Evolutionary conservation across 2,888 invertebrate species (phyloP).

Genomic region (Drosophila monieri): DNA sequence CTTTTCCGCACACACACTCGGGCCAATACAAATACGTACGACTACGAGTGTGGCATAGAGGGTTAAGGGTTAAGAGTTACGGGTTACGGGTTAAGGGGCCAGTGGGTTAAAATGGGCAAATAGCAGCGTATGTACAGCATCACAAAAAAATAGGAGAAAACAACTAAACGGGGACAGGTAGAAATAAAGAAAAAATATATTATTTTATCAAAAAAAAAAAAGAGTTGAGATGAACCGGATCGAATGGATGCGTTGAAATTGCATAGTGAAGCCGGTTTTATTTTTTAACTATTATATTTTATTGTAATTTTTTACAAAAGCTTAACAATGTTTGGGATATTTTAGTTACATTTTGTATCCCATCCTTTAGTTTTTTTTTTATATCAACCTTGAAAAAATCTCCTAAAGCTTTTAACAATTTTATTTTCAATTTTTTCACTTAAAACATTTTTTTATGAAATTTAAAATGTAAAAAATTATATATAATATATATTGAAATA

Average conservation of each 20-base stretch:
- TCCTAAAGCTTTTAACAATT: too few relatives aligned
- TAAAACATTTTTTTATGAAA: too few relatives aligned
- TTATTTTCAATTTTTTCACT: too few relatives aligned
- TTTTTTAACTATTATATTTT: neutral
- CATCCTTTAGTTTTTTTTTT: too few relatives aligned
- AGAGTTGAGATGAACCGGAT: constrained; percentile 24
- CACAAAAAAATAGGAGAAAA: constrained; percentile 13
- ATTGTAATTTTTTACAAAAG: too few relatives aligned
- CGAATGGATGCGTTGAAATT: constrained; percentile 42
- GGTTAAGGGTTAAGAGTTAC: neutral
- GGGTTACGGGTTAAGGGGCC: neutral
- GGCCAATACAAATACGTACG: constrained; percentile 5
- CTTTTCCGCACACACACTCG: constrained; percentile 2
- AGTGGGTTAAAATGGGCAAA: constrained; percentile 20
- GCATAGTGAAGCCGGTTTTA: constrained; percentile 13
- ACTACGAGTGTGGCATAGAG: neutral
- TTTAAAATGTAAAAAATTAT: too few relatives aligned
- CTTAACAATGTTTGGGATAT: too few relatives aligned
- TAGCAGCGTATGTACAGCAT: constrained; percentile 30
- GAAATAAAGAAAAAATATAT: constrained; percentile 6
- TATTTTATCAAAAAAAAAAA: constrained; percentile 15
- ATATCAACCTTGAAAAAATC: too few relatives aligned
- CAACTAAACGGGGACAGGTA: constrained; percentile 39
- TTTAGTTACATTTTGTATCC: too few relatives aligned
- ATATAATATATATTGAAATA: too few relatives aligned